Conservation (phyloP, 2,888 invertebrate genomes). For the Gibbula magus region DNA sequence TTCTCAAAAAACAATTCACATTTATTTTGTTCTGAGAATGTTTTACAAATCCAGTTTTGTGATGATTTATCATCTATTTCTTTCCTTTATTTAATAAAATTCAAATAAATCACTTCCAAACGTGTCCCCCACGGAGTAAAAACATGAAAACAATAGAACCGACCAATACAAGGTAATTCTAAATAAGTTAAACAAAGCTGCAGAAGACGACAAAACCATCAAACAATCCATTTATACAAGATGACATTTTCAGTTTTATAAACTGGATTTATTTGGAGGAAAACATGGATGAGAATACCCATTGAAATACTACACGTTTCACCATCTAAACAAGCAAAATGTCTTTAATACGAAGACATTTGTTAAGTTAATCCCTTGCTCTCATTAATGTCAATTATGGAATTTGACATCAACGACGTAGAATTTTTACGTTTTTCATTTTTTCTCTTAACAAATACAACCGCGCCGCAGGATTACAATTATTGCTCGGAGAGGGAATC, state of each 20-base stretch:
- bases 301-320: too few relatives aligned
- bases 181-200: neutral
- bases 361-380: neutral
- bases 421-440: conserved; percentile 5
- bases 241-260: too few relatives aligned
- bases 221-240: too few relatives aligned
- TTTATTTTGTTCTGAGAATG: neutral
- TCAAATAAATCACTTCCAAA: neutral
- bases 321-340: neutral
- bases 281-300: too few relatives aligned
- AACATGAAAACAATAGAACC: neutral
- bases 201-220: too few relatives aligned
- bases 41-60: neutral
- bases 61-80: too few relatives aligned
- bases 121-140: too few relatives aligned
- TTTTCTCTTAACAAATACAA: neutral
- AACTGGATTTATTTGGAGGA: too few relatives aligned
- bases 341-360: neutral
- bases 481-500: neutral
- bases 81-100: neutral
- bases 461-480: neutral
- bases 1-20: neutral
- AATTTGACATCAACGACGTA: neutral
- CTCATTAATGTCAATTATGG: conserved; percentile 8
- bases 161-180: neutral